Conservation (phyloP, 2,113 vertebrate genomes). For the Ameiurus melas region DNA sequence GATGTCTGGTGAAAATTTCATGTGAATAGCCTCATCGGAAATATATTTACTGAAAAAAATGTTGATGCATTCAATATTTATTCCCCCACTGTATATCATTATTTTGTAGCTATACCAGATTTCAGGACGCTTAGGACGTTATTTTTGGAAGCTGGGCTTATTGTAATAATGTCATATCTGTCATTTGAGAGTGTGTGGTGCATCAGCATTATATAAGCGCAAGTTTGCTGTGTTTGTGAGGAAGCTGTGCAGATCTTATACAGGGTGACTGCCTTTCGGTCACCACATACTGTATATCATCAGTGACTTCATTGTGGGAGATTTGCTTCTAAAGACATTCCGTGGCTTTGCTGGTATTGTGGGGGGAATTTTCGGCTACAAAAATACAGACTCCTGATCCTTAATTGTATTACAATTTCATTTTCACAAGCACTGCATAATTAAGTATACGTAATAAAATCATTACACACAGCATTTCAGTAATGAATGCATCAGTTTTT, state of each 20-base stretch:
- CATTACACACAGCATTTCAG: not conserved
- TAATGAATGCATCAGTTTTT: not conserved
- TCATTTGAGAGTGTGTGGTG: not conserved
- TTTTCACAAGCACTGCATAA: not conserved
- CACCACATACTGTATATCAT: not conserved
- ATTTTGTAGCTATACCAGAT: not conserved
- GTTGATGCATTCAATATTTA: too few species aligned
- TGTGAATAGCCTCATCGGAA: too few species aligned
- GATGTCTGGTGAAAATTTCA: too few species aligned
- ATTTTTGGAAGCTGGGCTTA: not conserved
- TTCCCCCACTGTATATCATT: not conserved
- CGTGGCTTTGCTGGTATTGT: not conserved
- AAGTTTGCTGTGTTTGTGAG: not conserved
- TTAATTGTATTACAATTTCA: not conserved
- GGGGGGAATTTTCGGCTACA: not conserved
- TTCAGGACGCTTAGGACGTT: not conserved
- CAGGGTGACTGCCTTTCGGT: conserved; percentile 11
- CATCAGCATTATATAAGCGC: not conserved
- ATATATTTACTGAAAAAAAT: too few species aligned
- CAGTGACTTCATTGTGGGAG: conserved; percentile 63
- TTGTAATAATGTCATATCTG: conserved; percentile 9
- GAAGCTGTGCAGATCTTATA: not conserved
- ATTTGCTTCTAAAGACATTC: conserved; percentile 30
- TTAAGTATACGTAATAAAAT: not conserved
- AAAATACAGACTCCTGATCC: not conserved